Evolutionary conservation across 1,140 invertebrate genomes (phyloP).

Genomic region (Bombus waltoni): DNA sequence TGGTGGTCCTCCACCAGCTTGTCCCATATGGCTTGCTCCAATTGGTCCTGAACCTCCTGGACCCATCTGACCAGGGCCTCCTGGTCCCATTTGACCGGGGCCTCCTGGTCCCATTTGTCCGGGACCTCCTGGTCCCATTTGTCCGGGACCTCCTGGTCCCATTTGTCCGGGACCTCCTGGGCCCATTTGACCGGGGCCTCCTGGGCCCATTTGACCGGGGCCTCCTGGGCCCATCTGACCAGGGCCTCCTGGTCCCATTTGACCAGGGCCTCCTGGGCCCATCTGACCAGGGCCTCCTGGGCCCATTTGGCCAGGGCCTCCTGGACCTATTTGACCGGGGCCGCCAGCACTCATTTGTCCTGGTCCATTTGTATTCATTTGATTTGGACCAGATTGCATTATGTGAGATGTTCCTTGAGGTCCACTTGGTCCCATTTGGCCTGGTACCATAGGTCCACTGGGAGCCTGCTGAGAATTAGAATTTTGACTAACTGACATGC

Average conservation of each 20-base stretch:
- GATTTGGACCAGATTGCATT: constrained; percentile 69
- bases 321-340: constrained; percentile 67
- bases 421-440: constrained; percentile 75
- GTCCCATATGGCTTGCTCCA: constrained; percentile 64
- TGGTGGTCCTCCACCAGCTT: constrained; percentile 59
- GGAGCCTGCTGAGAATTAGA: constrained; percentile 62
- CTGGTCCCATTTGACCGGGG: constrained; percentile 59
- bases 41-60: constrained; percentile 61
- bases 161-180: constrained; percentile 65
- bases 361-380: constrained; percentile 69
- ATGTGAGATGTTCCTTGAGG: constrained; percentile 74
- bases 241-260: constrained; percentile 31
- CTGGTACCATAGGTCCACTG: constrained; percentile 64
- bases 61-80: constrained; percentile 26
- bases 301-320: constrained; percentile 61
- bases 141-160: constrained; percentile 68
- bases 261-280: constrained; percentile 54
- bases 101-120: constrained; percentile 61
- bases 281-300: constrained; percentile 63
- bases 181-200: background rate
- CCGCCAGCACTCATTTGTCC: constrained; percentile 66
- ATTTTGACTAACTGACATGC: constrained; percentile 57
- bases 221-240: constrained; percentile 60
- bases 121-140: constrained; percentile 62
- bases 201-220: constrained; percentile 63